Evolutionary conservation across 2,113 vertebrate genomes (phyloP).

Genomic region (Clupea harengus): DNA sequence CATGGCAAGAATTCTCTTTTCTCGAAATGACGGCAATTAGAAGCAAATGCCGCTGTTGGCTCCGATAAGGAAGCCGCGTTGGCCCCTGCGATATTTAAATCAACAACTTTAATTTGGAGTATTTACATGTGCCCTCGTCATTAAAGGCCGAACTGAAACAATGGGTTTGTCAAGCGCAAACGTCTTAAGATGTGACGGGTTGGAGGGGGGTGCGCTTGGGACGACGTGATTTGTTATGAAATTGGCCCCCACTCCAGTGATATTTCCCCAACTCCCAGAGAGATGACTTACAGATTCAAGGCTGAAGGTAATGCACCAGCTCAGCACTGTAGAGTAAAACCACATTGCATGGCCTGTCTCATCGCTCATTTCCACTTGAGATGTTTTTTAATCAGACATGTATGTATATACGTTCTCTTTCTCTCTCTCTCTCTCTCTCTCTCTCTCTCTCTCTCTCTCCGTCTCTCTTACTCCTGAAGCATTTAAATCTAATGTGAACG

Average conservation of each 20-base stretch:
- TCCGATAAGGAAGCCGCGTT: slow-evolving; percentile 37
- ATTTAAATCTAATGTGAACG: slow-evolving; percentile 60
- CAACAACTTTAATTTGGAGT: slow-evolving; percentile 27
- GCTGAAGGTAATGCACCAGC: neutral
- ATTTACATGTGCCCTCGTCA: slow-evolving; percentile 8
- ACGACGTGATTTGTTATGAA: neutral
- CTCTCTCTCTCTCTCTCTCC: neutral
- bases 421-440: too few relatives aligned
- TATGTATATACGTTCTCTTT: neutral
- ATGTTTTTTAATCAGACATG: neutral
- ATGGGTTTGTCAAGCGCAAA: neutral
- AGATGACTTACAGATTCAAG: neutral
- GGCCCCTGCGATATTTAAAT: slow-evolving; percentile 28
- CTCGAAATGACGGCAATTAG: slow-evolving; percentile 60
- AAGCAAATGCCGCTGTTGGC: slow-evolving; percentile 52
- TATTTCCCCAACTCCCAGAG: neutral
- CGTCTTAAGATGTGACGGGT: neutral
- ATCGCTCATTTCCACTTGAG: neutral
- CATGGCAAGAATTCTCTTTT: slow-evolving; percentile 59
- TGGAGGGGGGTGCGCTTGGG: neutral
- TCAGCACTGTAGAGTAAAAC: slow-evolving; percentile 18
- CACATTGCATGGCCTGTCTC: slow-evolving; percentile 41
- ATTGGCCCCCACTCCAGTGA: neutral
- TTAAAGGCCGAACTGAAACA: slow-evolving; percentile 6
- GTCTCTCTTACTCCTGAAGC: slow-evolving; percentile 31